A percentile compares a stretch with the other conserved stretches of the same genome.
These are phyloP conservation scores for Myotis findleyi DNA, from an alignment of 2,797 vertebrate species.

Conservation along the genomic window DNA sequence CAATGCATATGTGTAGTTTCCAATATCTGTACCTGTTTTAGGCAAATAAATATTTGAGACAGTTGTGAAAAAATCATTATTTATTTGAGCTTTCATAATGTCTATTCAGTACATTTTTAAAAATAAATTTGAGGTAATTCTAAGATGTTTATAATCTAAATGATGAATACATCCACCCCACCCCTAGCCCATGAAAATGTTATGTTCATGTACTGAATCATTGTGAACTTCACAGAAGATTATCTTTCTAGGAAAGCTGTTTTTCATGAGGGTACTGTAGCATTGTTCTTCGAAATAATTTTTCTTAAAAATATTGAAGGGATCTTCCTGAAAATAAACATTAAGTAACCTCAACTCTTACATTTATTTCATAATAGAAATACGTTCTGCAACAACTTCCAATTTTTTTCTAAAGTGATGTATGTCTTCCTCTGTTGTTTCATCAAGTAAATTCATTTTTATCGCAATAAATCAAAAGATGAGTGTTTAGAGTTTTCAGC, in stretches of 20 bases:
- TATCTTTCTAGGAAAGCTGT: conserved; percentile 18
- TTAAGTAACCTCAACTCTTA: neutral
- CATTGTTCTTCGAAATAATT: conserved; percentile 19
- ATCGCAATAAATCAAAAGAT: conserved; percentile 34
- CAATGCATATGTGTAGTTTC: conserved; percentile 69
- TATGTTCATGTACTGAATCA: conserved; percentile 20
- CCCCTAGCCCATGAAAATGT: neutral
- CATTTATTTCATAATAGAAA: conserved; percentile 34
- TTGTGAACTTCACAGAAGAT: conserved; percentile 26
- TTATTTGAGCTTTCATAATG: conserved; percentile 70
- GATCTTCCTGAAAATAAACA: neutral
- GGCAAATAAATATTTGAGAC: conserved; percentile 75
- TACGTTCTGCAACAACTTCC: neutral
- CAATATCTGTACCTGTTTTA: conserved; percentile 71
- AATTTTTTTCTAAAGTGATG: neutral
- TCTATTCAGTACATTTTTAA: conserved; percentile 51
- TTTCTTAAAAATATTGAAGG: neutral
- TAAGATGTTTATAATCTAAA: conserved; percentile 55
- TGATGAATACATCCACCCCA: neutral
- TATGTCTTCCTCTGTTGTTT: conserved; percentile 28
- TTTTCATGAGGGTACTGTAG: conserved; percentile 22
- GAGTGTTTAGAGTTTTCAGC: conserved; percentile 6
- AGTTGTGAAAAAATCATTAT: conserved; percentile 60
- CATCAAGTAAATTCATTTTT: conserved; percentile 28
- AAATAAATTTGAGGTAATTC: conserved; percentile 7